Evolutionary conservation across 2,113 vertebrate species (phyloP).

Genomic region (Tricholaema leucomelas): DNA sequence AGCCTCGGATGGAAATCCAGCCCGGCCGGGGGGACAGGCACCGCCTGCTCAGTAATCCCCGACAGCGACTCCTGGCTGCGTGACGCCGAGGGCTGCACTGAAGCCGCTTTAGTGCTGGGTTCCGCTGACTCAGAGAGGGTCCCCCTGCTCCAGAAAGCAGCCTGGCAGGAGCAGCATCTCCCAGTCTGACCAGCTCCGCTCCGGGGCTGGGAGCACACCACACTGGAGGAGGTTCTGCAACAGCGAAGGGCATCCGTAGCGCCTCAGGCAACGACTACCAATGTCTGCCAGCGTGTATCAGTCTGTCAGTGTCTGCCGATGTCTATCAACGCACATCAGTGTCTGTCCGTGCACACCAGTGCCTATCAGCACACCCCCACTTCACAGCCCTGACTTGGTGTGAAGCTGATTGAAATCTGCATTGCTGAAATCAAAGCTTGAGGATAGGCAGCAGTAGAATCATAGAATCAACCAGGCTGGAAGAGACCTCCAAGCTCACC

Average conservation of each 20-base stretch:
- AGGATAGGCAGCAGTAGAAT: not conserved
- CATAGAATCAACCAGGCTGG: too few relatives aligned
- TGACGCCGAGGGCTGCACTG: not conserved
- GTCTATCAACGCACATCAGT: not conserved
- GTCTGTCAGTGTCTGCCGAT: too few relatives aligned
- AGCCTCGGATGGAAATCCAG: constrained; percentile 12
- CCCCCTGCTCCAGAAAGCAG: not conserved
- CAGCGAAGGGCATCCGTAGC: fast-evolving
- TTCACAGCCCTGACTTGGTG: not conserved
- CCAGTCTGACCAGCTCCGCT: not conserved
- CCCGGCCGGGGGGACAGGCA: not conserved
- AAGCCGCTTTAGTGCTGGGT: not conserved
- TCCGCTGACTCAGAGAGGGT: constrained; percentile 5
- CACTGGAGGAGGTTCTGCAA: not conserved
- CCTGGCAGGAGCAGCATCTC: not conserved
- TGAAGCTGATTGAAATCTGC: fast-evolving
- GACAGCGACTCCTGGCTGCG: not conserved
- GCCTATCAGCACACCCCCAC: not conserved
- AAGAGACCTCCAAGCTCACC: too few relatives aligned
- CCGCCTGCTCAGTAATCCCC: not conserved
- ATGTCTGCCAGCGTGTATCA: not conserved
- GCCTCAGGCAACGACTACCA: fast-evolving
- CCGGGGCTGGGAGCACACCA: not conserved
- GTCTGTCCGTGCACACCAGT: not conserved
- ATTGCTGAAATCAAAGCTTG: not conserved